Evolutionary conservation across 2,797 vertebrate species (phyloP), one percentile per base, ranked within the genome.

Genomic region (Anabacerthia variegaticeps): DNA sequence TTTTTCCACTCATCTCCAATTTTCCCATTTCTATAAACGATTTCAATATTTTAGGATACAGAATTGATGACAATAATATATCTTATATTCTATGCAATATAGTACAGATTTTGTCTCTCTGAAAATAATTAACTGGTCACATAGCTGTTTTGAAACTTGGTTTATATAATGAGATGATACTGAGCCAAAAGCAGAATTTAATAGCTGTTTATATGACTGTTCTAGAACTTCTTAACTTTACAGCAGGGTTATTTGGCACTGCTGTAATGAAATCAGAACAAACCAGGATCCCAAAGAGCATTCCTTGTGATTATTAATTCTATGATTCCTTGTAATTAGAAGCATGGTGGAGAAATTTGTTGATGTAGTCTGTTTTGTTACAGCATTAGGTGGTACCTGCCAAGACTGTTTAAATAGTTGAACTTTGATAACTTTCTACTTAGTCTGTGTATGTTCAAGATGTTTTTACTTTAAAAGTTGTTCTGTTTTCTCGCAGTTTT

Each of bases 401-500:
- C 9, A 66, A 80, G 67, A 65, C 10, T 22, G 36, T 67, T 71
- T 65, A 86, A 65, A 14, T 16, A 68, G 54, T 69, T 92, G 44
- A 86, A 83, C 21, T 65, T 85, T 1, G 8, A 44, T 76, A 63
- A 36, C 32, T 83, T 83, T 43, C 43, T 88, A 8, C 36, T 85
- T 94, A 14, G 43, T 61, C 26, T 66, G 2, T 37, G 14, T 90
- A 19, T 37, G 28, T 84, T 82, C 12, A 46, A 27, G 44, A 9
- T 82, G 8, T 43, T 92, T 85, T 83, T 76, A 75, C 39, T 85
- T 86, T 30, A 36, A 76, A 84, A 65, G 9, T 36, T 55, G 36
- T 20, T 90, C 82, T 89, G 27, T 94, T 90, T 92, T 97, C 76
- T 97, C 97, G 26, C 98, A 99, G 99, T 99, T 99, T 97, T 99